A percentile compares a stretch with the other conserved stretches of the same genome.
phyloP scores from a whole-genome alignment of 1,140 invertebrate species.

The Druon quercuslanigerum region DNA sequence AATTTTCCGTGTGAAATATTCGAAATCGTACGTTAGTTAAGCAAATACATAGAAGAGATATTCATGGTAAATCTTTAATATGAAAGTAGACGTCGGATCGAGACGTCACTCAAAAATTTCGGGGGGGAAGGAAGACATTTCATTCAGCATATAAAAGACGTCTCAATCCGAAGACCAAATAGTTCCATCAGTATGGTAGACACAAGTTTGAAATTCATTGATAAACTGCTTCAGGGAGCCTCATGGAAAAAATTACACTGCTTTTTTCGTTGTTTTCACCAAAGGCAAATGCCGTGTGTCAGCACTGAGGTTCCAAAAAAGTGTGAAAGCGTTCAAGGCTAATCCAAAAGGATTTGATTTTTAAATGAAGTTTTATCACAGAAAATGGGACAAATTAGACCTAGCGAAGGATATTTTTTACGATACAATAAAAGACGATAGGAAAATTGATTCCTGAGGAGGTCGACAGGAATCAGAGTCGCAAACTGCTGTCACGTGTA shows the following conservation, averaged over 20 bases:
- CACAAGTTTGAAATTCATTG: constrained; percentile 76
- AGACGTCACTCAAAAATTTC: constrained; percentile 32
- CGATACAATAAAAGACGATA: constrained; percentile 12
- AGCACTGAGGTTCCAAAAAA: not conserved
- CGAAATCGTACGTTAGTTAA: constrained; percentile 3
- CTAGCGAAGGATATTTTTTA: not conserved
- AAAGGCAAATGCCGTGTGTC: constrained; percentile 2
- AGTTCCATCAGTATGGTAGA: constrained; percentile 70
- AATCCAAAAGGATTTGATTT: no score
- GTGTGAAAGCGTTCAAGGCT: not conserved
- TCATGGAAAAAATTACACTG: not conserved
- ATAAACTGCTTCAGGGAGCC: not conserved
- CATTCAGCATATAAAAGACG: not conserved
- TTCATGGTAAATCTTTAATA: constrained; percentile 43
- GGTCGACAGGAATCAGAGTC: no score
- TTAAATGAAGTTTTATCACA: no score
- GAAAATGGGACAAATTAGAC: no score
- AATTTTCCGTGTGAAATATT: not conserved
- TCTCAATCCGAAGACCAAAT: constrained; percentile 38
- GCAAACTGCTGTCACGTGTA: constrained; percentile 34
- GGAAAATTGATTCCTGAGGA: not conserved
- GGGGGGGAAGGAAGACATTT: constrained; percentile 38
- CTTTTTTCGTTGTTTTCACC: constrained; percentile 33
- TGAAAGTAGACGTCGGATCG: constrained; percentile 33
- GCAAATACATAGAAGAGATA: constrained; percentile 1